Base-by-base conservation (phyloP, 2,888 invertebrate genomes). In the Tridacna crocea region DNA sequence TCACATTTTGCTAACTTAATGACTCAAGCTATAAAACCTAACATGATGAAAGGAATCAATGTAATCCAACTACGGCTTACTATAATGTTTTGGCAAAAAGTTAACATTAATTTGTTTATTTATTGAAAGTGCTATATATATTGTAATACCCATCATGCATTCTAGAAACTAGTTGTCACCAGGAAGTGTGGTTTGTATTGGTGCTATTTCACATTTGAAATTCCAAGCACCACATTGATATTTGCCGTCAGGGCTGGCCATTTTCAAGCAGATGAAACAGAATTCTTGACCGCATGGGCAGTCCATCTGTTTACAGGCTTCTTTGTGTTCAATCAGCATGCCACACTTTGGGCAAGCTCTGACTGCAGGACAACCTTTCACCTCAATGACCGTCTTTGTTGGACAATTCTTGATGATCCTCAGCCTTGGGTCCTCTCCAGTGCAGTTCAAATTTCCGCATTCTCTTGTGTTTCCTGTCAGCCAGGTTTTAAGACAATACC, bases 271-370 rank as follows among this genome's bases (percentile, higher is more conserved):
- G n/a, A 89, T 89, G 55, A 89, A 89, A 73, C 89, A 88, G 75
- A 88, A 88, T 58, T 83, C 84, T 66, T 85, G 85, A 10, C 83
- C 87, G 78, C 89, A 89, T 0, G 79, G 79, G 78, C 90, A 90
- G 2, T 22, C 48, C 85, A 90, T 89, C 17, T 90, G 88, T 46
- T 90, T 89, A 61, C 88, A 90, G 0, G 72, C 80, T 19, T 80
- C 68, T 24, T 76, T 84, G 72, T 89, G 90, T 55, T 89, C 87
- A 58, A 90, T 87, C 3, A 89, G 65, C 65, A 84, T 36, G 0
- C 88, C 88, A 65, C 88, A 89, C n/a, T 70, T 75, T 19, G 88
- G 88, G 77, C 90, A 90, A 0, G 85, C 88, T 27, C 90, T 80
- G 2, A 87, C 65, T 22, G 86, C 82, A 0, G 90, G 89, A 73